Conservation (phyloP, 2,113 vertebrate species). For the Crotalus horridus region DNA sequence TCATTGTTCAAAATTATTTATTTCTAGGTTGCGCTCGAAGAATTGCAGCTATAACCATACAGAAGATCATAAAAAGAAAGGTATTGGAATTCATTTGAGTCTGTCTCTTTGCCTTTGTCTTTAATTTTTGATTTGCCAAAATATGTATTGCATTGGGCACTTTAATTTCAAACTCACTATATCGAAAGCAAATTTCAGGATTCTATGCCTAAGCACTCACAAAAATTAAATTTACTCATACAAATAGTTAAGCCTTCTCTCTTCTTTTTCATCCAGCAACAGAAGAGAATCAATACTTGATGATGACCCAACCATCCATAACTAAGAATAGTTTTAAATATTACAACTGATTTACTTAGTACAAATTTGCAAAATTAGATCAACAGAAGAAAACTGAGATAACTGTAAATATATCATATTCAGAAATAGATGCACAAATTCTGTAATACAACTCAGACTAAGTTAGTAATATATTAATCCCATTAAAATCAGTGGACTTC, state of each 20-base stretch:
- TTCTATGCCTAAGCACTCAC: constrained; percentile 33
- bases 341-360: constrained; percentile 46
- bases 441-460: neutral
- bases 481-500: neutral
- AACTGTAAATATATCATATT: constrained; percentile 46
- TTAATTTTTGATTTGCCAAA: neutral
- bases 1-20: neutral
- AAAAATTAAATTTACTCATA: constrained; percentile 41
- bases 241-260: constrained; percentile 44
- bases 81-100: neutral
- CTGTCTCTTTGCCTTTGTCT: neutral
- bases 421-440: constrained; percentile 42
- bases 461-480: neutral
- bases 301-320: constrained; percentile 51
- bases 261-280: constrained; percentile 55
- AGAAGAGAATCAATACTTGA: constrained; percentile 56
- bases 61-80: neutral
- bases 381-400: constrained; percentile 41
- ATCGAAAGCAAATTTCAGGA: constrained; percentile 33
- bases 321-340: constrained; percentile 43
- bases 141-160: constrained; percentile 2
- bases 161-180: constrained; percentile 46
- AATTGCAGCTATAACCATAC: neutral
- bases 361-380: constrained; percentile 35
- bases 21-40: neutral